A percentile compares a stretch with the other conserved stretches of the same genome.
These are phyloP conservation scores for Benthochromis sp. DNA, from an alignment of 2,113 vertebrate species.

Conservation along the genomic window DNA sequence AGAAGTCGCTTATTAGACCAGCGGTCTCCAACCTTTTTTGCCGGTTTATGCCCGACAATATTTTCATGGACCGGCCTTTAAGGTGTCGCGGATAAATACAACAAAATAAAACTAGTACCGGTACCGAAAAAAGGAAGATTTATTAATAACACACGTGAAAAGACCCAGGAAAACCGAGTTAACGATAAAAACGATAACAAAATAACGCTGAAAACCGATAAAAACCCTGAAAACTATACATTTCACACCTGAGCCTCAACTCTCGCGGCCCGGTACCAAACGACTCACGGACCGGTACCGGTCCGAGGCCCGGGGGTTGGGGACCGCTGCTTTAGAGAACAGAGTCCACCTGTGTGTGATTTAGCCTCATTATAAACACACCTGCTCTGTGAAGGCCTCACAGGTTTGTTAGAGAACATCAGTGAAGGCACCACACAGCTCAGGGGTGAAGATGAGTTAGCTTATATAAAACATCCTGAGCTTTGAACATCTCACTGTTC, in stretches of 20 bases:
- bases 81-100: fast-evolving
- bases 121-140: neutral
- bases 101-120: fast-evolving
- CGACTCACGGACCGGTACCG: neutral
- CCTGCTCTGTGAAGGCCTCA: neutral
- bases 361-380: neutral
- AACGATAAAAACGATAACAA: neutral
- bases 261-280: neutral
- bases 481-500: neutral
- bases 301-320: fast-evolving
- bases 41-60: neutral
- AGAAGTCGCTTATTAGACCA: fast-evolving
- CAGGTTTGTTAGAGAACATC: too few relatives aligned
- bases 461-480: neutral
- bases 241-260: neutral
- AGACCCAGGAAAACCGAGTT: fast-evolving
- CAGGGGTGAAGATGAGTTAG: neutral
- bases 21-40: neutral
- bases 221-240: neutral
- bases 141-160: neutral
- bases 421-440: neutral
- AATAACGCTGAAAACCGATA: neutral
- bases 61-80: neutral
- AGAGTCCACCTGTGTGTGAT: neutral
- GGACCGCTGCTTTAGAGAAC: fast-evolving